A percentile compares a stretch with the other conserved stretches of the same genome.
Conservation (phyloP, 2,113 vertebrate species). For the Tragelaphus imberbis region DNA sequence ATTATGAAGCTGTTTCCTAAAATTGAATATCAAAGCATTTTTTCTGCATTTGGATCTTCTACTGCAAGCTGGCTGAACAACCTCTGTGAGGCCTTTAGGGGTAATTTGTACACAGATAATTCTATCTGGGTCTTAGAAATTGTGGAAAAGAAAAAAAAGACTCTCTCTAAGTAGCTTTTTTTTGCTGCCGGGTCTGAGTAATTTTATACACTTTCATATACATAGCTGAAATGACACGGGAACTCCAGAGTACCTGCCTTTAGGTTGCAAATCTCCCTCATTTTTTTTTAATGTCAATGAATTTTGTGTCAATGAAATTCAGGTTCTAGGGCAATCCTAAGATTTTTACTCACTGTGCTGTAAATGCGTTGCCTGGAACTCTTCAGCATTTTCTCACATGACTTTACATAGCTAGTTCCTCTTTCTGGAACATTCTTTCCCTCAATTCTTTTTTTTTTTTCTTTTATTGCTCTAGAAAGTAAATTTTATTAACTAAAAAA, state of each 20-base stretch:
- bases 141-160: background rate
- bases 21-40: background rate
- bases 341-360: background rate
- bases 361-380: background rate
- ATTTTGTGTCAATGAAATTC: background rate
- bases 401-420: background rate
- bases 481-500: background rate
- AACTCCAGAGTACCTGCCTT: rapidly evolving
- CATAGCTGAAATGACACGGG: background rate
- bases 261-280: background rate
- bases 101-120: background rate
- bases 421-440: background rate
- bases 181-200: background rate
- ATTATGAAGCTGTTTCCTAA: background rate
- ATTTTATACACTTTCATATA: background rate
- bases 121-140: background rate
- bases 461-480: background rate
- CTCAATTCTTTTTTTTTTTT: background rate
- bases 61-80: background rate
- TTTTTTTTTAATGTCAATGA: background rate
- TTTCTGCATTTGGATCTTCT: background rate
- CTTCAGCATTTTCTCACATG: background rate
- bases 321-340: background rate
- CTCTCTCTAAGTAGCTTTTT: background rate
- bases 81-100: background rate